Evolutionary conservation across 2,888 invertebrate species (phyloP).

Genomic region (Gandaritis pyraliata): DNA sequence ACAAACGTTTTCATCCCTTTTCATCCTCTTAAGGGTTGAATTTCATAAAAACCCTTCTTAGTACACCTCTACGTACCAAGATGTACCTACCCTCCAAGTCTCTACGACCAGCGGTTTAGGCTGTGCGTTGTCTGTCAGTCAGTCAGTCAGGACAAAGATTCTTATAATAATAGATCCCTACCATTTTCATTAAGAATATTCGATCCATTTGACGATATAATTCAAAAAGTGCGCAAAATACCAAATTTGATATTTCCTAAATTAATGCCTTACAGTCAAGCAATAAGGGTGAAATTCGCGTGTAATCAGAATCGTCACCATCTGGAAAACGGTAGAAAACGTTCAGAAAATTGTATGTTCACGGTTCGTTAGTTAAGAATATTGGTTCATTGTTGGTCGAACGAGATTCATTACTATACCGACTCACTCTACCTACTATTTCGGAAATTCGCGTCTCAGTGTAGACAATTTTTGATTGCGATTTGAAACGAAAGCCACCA

Average conservation of each 20-base stretch:
- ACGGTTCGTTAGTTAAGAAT: conserved; percentile 69
- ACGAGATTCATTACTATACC: conserved; percentile 58
- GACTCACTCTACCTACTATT: conserved; percentile 39
- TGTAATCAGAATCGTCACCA: conserved; percentile 71
- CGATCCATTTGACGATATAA: conserved; percentile 43
- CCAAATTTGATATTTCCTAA: conserved; percentile 45
- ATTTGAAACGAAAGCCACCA: background rate
- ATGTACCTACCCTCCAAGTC: no score
- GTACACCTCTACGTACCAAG: no score
- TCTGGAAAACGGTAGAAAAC: conserved; percentile 64
- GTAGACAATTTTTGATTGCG: conserved; percentile 14
- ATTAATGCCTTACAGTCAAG: conserved; percentile 54
- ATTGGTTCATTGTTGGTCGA: conserved; percentile 66
- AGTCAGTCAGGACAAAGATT: no score
- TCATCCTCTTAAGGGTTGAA: no score
- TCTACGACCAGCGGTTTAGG: no score
- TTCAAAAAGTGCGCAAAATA: conserved; percentile 37
- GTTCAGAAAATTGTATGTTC: conserved; percentile 64
- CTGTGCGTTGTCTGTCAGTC: no score
- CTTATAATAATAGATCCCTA: no score
- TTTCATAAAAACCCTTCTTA: no score
- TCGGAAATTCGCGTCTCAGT: conserved; percentile 19
- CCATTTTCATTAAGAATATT: conserved; percentile 27
- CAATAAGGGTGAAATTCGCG: conserved; percentile 68
- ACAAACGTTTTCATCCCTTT: no score